phyloP scores from a whole-genome alignment of 2,888 invertebrate species.

The Trachelus tabidus region DNA sequence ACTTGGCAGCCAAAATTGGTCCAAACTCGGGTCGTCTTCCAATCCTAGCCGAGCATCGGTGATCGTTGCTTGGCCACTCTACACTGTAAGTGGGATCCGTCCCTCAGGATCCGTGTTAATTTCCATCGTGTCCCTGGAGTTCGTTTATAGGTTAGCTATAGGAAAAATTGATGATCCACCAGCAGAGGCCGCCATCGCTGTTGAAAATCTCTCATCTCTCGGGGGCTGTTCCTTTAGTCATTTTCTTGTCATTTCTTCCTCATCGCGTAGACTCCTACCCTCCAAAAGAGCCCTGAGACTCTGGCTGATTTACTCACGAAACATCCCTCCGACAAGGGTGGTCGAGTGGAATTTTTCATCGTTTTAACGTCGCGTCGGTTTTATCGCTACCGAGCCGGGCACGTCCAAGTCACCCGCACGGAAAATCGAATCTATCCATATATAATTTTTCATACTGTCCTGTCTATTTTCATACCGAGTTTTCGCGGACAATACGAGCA shows the following conservation, averaged over 20 bases:
- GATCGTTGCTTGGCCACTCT: background rate
- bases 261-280: background rate
- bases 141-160: background rate
- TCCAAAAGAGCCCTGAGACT: background rate
- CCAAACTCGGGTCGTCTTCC: background rate
- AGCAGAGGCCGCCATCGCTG: constrained; percentile 24
- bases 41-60: background rate
- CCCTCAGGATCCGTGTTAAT: background rate
- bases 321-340: background rate
- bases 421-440: background rate
- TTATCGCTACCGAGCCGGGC: background rate
- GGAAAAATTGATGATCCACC: constrained; percentile 40
- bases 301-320: background rate
- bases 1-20: background rate
- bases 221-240: background rate
- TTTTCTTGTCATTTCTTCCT: background rate
- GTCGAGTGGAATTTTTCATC: background rate
- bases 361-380: background rate
- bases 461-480: background rate
- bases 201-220: background rate
- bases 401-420: background rate
- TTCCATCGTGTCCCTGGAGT: background rate
- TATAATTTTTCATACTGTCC: background rate
- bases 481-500: background rate
- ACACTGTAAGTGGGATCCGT: background rate